Base-by-base conservation (phyloP, 2,797 vertebrate species). In the Eulemur rubriventer region DNA sequence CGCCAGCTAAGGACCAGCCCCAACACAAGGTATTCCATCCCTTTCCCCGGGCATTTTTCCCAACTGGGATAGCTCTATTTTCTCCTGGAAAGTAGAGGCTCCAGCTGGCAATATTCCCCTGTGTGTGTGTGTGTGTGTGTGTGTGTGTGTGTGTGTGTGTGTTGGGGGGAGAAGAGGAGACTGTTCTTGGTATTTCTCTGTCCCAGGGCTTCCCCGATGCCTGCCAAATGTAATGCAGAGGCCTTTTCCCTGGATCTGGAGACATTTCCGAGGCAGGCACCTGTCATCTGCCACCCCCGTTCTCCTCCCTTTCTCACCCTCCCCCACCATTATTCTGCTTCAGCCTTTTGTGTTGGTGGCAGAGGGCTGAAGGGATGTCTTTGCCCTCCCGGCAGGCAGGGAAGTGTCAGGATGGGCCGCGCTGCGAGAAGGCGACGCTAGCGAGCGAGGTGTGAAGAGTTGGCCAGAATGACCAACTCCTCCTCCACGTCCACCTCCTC, bases 381-480 rank as follows among this genome's bases (percentile, higher is more conserved):
- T 43, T 78, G 90, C 78, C 92, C 92, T 93, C 95, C 65, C 90
- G 80, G 87, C 97, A 72, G 97, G 97, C 59, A 70, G 79, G 97
- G 65, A 75, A 63, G 33, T 89, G 50, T 78, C 79, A 97, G 76
- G 79, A 98, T 98, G 98, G 98, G 91, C 97, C 97, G 92, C 92
- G 81, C 92, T 57, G 86, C 88, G n/a, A 92, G 67, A 93, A 97
- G 96, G 80, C 97, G 83, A 89, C 96, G 98, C 94, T 98, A 96
- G 92, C 91, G 78, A 33, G 72, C 76, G 72, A 96, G 92, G 97
- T 79, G 97, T 69, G 97, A 97, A 95, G 96, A 87, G 96, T 59
- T 89, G 95, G 97, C 89, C 98, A 98, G 98, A 95, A 99, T 99
- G 99, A 98, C 97, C 98, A 99, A 99, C 98, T 97, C 98, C 30